phyloP scores from a whole-genome alignment of 37 sponge, comb jelly and placozoan species.

The Tethya wilhelma region DNA sequence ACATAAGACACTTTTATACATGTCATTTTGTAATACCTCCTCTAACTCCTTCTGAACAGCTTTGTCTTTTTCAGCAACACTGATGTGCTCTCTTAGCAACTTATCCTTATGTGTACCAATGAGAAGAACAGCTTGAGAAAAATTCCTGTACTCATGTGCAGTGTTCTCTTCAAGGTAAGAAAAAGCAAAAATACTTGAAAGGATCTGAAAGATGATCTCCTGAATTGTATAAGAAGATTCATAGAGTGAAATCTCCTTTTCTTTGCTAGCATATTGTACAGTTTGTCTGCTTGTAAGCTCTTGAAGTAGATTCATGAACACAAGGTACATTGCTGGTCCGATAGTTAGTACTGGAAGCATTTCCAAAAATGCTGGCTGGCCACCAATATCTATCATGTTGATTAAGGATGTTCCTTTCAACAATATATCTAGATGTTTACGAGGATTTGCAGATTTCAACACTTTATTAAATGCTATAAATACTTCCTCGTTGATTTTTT shows the following conservation, averaged over 20 bases:
- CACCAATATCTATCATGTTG: constrained; percentile 13
- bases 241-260: background rate
- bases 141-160: background rate
- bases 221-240: background rate
- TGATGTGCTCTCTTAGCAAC: background rate
- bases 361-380: constrained; percentile 1
- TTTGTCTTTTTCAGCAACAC: background rate
- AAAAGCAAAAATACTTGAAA: constrained; percentile 3
- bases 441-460: background rate
- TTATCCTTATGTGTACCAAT: constrained; percentile 16
- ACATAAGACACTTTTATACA: background rate
- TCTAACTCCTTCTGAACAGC: background rate
- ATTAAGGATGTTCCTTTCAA: background rate
- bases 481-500: background rate
- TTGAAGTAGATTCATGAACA: background rate
- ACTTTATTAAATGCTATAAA: background rate
- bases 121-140: background rate
- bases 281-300: background rate
- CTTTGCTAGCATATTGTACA: background rate
- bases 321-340: constrained; percentile 14
- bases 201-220: background rate
- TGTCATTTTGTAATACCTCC: background rate
- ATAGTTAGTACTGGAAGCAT: constrained; percentile 21
- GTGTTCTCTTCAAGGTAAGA: background rate
- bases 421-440: background rate